phyloP scores from a whole-genome alignment of 1,140 invertebrate species.

The Platyscapa corneri region DNA sequence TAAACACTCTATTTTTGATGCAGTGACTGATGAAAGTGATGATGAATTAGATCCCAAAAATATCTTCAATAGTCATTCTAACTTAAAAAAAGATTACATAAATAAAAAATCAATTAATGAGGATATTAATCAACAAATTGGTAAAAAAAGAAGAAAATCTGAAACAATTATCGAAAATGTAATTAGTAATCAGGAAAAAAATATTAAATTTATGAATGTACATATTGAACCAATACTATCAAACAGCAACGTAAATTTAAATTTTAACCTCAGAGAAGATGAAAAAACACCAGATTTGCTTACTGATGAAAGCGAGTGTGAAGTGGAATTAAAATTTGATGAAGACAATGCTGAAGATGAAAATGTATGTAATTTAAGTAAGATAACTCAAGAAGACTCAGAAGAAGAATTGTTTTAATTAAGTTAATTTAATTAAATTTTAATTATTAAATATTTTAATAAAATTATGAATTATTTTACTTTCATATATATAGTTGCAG shows the following conservation, averaged over 20 bases:
- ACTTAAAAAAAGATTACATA: background rate
- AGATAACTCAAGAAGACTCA: constrained; percentile 27
- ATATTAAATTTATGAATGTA: background rate
- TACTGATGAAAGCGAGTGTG: constrained; percentile 43
- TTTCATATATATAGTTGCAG: too few species aligned
- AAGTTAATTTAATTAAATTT: background rate
- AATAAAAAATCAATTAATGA: background rate
- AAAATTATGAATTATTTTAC: background rate
- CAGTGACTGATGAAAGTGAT: constrained; percentile 55
- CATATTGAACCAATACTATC: background rate
- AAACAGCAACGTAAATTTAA: background rate
- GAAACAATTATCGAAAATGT: background rate
- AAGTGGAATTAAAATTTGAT: constrained; percentile 39
- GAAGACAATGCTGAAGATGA: constrained; percentile 54
- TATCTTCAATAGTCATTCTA: background rate
- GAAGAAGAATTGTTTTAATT: constrained; percentile 45
- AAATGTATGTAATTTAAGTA: background rate
- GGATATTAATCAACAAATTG: background rate
- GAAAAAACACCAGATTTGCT: constrained; percentile 44
- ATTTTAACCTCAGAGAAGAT: constrained; percentile 20
- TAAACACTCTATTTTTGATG: constrained; percentile 47
- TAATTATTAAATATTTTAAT: background rate
- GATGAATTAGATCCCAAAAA: constrained; percentile 18
- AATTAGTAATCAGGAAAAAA: background rate
- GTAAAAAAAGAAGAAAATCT: constrained; percentile 13